Evolutionary conservation across 2,797 vertebrate genomes (phyloP).

Genomic region (Ctenochaetus hawaiiensis): DNA sequence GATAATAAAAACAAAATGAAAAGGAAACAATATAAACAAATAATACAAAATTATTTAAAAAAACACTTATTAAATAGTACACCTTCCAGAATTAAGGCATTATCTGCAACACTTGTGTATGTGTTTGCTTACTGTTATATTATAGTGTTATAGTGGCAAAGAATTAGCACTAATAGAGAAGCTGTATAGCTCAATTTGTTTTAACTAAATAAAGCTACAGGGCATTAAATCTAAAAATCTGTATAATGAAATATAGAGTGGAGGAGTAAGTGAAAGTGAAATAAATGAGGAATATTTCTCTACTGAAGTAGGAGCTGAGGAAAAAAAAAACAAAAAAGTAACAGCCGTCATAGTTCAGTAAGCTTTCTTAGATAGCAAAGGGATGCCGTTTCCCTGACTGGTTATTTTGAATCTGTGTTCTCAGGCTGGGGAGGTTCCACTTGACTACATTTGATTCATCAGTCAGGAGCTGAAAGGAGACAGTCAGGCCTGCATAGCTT

Average conservation of each 20-base stretch:
- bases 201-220: slow-evolving; percentile 18
- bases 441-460: slow-evolving; percentile 65
- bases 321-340: not conserved
- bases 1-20: not conserved
- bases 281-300: slow-evolving; percentile 34
- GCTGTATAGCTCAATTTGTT: no score
- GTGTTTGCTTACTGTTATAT: slow-evolving; percentile 25
- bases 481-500: slow-evolving; percentile 17
- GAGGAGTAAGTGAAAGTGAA: slow-evolving; percentile 8
- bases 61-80: slow-evolving; percentile 50
- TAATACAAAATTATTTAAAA: slow-evolving; percentile 44
- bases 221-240: slow-evolving; percentile 33
- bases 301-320: slow-evolving; percentile 27
- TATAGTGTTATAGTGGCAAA: slow-evolving; percentile 1
- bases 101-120: not conserved
- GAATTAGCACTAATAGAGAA: slow-evolving; percentile 13
- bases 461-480: slow-evolving; percentile 55
- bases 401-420: slow-evolving; percentile 65
- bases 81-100: slow-evolving; percentile 22
- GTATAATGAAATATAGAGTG: slow-evolving; percentile 33
- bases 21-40: not conserved
- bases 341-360: slow-evolving; percentile 42
- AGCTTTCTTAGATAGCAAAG: slow-evolving; percentile 36
- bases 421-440: slow-evolving; percentile 53
- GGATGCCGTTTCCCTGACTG: slow-evolving; percentile 46